These are phyloP conservation scores for Amblyopsis rosae DNA, from an alignment of 2,113 vertebrate species.

Conservation along the genomic window DNA sequence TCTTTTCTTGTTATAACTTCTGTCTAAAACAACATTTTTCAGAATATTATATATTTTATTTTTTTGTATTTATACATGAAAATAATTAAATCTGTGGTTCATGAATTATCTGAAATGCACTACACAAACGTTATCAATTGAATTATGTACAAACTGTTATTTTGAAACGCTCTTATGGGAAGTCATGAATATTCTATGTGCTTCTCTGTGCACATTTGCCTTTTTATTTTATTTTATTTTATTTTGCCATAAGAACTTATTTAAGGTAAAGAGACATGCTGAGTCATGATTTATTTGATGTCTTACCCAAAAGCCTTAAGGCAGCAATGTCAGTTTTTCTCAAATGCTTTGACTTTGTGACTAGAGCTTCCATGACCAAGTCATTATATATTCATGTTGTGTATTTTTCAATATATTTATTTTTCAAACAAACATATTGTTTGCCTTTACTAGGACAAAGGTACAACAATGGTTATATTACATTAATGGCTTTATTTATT, in stretches of 20 bases:
- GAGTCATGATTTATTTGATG: not conserved
- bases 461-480: not conserved
- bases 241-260: not conserved
- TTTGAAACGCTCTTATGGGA: slow-evolving; percentile 13
- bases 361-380: slow-evolving; percentile 10
- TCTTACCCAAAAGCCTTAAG: slow-evolving; percentile 19
- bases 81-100: slow-evolving; percentile 26
- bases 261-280: not conserved
- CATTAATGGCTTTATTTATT: not conserved
- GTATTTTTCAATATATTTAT: slow-evolving; percentile 4
- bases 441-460: slow-evolving; percentile 25
- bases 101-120: slow-evolving; percentile 50
- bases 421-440: slow-evolving; percentile 24
- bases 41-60: slow-evolving; percentile 24
- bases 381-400: slow-evolving; percentile 19
- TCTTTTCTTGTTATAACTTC: slow-evolving; percentile 26
- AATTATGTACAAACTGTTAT: slow-evolving; percentile 2
- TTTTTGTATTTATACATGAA: slow-evolving; percentile 46
- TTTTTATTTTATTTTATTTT: slow-evolving; percentile 14
- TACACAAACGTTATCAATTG: slow-evolving; percentile 14
- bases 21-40: slow-evolving; percentile 27
- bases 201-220: slow-evolving; percentile 7
- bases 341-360: slow-evolving; percentile 1
- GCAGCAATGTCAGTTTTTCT: not conserved
- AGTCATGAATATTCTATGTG: slow-evolving; percentile 10